A percentile compares a stretch with the other conserved stretches of the same genome.
phyloP scores from a whole-genome alignment of 1,140 invertebrate genomes.

The Calliphora vicina region DNA sequence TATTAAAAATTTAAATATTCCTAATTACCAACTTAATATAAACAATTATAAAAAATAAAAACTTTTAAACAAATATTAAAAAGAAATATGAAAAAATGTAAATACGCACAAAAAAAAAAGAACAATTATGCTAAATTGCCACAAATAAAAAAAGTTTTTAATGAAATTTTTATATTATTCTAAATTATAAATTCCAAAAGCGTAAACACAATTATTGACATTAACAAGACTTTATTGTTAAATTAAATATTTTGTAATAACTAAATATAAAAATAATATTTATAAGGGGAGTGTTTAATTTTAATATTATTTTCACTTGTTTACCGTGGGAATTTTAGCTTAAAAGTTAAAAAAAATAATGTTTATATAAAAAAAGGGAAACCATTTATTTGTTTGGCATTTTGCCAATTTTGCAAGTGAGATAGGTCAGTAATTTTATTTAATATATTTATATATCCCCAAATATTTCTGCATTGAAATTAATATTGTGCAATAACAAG shows the following conservation, averaged over 20 bases:
- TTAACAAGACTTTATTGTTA: neutral
- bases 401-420: too few species aligned
- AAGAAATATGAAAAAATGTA: neutral
- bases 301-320: too few species aligned
- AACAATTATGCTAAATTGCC: neutral
- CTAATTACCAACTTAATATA: neutral
- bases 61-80: neutral
- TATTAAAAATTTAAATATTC: too few species aligned
- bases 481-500: too few species aligned
- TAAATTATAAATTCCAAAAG: neutral
- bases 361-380: too few species aligned
- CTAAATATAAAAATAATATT: conserved; percentile 6
- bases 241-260: neutral
- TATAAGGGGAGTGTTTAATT: neutral
- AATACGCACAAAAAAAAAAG: neutral
- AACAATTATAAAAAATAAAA: neutral
- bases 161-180: neutral
- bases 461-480: too few species aligned
- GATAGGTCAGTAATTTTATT: too few species aligned
- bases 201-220: conserved; percentile 5
- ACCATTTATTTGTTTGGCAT: too few species aligned
- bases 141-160: neutral
- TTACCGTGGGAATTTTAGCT: too few species aligned
- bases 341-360: too few species aligned
- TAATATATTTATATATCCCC: too few species aligned